Conservation (phyloP, 2,888 invertebrate species). For the Drosophila anceps region DNA sequence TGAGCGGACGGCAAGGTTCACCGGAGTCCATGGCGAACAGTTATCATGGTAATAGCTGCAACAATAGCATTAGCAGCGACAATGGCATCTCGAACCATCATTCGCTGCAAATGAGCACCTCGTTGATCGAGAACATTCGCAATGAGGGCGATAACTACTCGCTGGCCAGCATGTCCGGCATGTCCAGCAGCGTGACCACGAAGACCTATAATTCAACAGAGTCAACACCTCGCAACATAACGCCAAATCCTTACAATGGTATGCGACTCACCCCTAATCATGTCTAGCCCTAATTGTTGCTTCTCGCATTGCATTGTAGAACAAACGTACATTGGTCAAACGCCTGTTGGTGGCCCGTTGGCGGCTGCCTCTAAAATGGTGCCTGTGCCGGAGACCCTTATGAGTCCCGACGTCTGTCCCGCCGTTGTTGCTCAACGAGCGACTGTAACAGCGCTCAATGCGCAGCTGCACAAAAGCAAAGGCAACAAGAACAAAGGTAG, state of each 20-base stretch:
- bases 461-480: conserved; percentile 83
- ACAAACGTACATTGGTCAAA: conserved; percentile 70
- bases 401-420: conserved; percentile 90
- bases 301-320: conserved; percentile 54
- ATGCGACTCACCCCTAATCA: background rate
- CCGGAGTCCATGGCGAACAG: conserved; percentile 91
- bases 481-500: conserved; percentile 84
- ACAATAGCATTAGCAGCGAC: conserved; percentile 77
- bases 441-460: conserved; percentile 79
- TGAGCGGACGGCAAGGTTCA: conserved; percentile 86
- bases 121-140: conserved; percentile 85
- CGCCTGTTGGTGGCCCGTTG: conserved; percentile 86
- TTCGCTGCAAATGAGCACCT: conserved; percentile 85
- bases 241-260: conserved; percentile 85
- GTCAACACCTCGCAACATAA: conserved; percentile 84
- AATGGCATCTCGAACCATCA: conserved; percentile 80
- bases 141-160: conserved; percentile 86
- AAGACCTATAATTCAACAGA: conserved; percentile 83
- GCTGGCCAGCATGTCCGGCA: conserved; percentile 64
- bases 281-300: background rate
- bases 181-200: conserved; percentile 77
- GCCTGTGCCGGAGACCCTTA: conserved; percentile 94
- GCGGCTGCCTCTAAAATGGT: conserved; percentile 94
- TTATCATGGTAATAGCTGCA: conserved; percentile 87
- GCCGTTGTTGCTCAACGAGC: conserved; percentile 82